Evolutionary conservation across 2,888 invertebrate genomes (phyloP), one percentile per base, ranked within the genome.

Genomic region (Corbicula japonica): DNA sequence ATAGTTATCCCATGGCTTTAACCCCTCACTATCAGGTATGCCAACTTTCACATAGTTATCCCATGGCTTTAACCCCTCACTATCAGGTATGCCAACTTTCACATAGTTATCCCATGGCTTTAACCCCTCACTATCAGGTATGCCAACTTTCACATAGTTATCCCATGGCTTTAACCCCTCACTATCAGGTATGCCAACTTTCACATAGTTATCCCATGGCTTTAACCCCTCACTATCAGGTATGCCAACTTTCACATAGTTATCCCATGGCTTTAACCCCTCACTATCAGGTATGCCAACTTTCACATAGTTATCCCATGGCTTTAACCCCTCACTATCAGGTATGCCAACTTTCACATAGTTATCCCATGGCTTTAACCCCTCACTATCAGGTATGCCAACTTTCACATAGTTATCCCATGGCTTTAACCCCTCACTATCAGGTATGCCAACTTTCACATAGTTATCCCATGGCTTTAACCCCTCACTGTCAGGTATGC

Each of bases 91-190:
- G 21, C n/a, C 21, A 26, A 10, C 15, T 15, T 23, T 10, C 38
- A 35, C 18, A 30, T 10, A 26, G 95, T 44, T 96, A 96, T 94
- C 95, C 96, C 15, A 92, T 93, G 76, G 92, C 93, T 38, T 85
- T 93, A 68, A 95, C 96, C 86, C 96, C 96, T 66, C 96, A 96
- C 93, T 96, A 96, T 94, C 95, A 95, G 94, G 94, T 90, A 76
- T n/a, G n/a, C n/a, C n/a, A n/a, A n/a, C n/a, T n/a, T n/a, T n/a
- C n/a, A n/a, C 66, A 21, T 12, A 12, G 95, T 41, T 96, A 96
- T 94, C 95, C 96, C 12, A 92, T 41, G 41, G 41, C 41, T 12
- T 41, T 41, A 15, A 41, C 41, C 18, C 41, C 41, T 18, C 41
- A 41, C 18, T 41, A 41, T 41, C 41, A 41, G 93, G 69, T 91